phyloP scores from a whole-genome alignment of 2,797 vertebrate genomes.

The Enteromius radiatus region DNA sequence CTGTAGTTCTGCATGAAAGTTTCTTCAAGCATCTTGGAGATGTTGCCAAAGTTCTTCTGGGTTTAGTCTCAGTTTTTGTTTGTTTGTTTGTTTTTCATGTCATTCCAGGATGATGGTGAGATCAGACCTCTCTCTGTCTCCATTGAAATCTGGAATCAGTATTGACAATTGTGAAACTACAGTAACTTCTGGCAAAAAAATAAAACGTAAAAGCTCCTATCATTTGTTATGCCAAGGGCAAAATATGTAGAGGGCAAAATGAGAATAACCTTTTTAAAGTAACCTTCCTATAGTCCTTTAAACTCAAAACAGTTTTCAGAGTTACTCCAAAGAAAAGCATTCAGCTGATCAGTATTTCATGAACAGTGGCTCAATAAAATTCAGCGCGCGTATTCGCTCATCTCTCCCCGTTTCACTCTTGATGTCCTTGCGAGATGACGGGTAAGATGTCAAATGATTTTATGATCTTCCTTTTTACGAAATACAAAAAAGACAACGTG shows the following conservation, averaged over 20 bases:
- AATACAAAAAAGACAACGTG: conserved; percentile 33
- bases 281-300: background rate
- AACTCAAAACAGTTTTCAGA: background rate
- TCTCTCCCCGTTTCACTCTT: conserved; percentile 6
- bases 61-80: no score
- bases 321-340: background rate
- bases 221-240: background rate
- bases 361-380: conserved; percentile 22
- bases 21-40: background rate
- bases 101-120: no score
- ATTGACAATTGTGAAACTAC: no score
- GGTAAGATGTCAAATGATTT: conserved; percentile 18
- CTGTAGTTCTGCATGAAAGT: background rate
- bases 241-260: background rate
- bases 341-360: conserved; percentile 10
- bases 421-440: conserved; percentile 22
- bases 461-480: background rate
- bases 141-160: no score
- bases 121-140: no score
- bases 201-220: background rate
- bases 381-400: background rate
- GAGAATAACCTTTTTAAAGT: background rate
- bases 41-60: background rate
- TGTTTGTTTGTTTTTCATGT: no score
- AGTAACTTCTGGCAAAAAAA: background rate